These are phyloP conservation scores for Passer montanus DNA, from an alignment of 2,113 vertebrate species.

Conservation along the genomic window DNA sequence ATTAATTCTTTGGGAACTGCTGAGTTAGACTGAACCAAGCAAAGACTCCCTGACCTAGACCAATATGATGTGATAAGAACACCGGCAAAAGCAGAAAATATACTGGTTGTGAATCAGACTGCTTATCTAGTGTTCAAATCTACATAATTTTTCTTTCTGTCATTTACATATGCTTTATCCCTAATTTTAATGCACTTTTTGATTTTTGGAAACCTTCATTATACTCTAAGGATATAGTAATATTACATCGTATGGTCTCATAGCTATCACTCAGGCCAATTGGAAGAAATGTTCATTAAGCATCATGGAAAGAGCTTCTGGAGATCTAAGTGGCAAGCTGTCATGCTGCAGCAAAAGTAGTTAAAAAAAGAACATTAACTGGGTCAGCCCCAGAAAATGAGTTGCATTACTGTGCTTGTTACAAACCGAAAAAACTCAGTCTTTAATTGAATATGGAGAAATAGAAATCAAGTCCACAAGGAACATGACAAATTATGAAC, in stretches of 20 bases:
- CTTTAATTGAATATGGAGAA: neutral
- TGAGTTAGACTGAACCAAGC: neutral
- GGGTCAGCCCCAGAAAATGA: slow-evolving; percentile 30
- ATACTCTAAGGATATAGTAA: slow-evolving; percentile 29
- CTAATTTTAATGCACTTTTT: slow-evolving; percentile 43
- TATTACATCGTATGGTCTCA: slow-evolving; percentile 18
- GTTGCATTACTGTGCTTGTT: neutral
- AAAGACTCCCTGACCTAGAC: slow-evolving; percentile 7
- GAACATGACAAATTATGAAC: neutral
- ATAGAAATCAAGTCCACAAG: neutral
- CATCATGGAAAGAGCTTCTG: slow-evolving; percentile 36
- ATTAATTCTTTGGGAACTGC: slow-evolving; percentile 25
- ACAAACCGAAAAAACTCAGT: neutral
- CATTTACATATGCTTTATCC: slow-evolving; percentile 24
- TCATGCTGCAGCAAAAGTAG: slow-evolving; percentile 4
- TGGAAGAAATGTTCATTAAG: slow-evolving; percentile 52
- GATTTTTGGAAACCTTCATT: slow-evolving; percentile 38
- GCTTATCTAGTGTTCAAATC: neutral
- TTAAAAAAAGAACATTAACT: slow-evolving; percentile 56
- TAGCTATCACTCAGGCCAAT: slow-evolving; percentile 24
- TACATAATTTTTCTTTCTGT: slow-evolving; percentile 13
- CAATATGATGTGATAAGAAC: neutral
- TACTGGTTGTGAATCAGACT: neutral
- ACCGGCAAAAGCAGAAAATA: slow-evolving; percentile 21
- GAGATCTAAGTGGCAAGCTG: slow-evolving; percentile 46